Percentiles rank a stretch among this genome's conserved stretches.
Conservation (phyloP, 2,797 vertebrate genomes). For the Pipistrellus kuhlii region DNA sequence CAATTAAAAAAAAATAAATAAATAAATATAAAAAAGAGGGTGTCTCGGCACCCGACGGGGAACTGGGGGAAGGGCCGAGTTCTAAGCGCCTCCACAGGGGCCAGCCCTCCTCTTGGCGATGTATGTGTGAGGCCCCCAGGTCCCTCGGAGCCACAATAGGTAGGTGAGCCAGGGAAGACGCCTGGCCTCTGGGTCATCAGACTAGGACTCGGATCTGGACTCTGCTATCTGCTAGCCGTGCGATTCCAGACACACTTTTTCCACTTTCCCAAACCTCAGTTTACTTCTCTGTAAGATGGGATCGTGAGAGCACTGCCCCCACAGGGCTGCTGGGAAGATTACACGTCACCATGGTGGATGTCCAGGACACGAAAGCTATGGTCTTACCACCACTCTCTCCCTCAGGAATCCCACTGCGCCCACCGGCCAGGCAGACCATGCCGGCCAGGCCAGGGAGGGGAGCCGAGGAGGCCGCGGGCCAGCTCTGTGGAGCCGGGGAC, state of each 20-base stretch:
- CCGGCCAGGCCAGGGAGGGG: background rate
- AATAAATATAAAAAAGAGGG: no score
- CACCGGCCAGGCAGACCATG: background rate
- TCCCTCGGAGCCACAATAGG: background rate
- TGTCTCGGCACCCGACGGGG: background rate
- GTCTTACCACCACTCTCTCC: background rate
- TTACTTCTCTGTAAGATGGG: background rate
- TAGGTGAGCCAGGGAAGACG: background rate
- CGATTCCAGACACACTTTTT: fast-evolving
- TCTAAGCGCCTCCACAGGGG: background rate
- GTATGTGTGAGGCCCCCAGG: background rate
- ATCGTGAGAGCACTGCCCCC: fast-evolving
- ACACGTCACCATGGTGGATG: fast-evolving
- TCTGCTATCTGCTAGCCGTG: background rate
- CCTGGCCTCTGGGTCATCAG: background rate
- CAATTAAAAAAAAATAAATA: no score
- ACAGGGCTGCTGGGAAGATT: background rate
- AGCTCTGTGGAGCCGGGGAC: background rate
- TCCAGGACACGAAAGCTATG: fast-evolving
- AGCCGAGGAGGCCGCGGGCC: background rate
- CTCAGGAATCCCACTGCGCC: background rate
- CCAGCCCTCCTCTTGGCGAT: background rate
- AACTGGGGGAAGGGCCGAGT: background rate
- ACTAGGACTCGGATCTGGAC: background rate
- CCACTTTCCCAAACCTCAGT: background rate